Evolutionary conservation across 2,113 vertebrate genomes (phyloP), one percentile per base, ranked within the genome.

Genomic region (Vireo altiloquus): DNA sequence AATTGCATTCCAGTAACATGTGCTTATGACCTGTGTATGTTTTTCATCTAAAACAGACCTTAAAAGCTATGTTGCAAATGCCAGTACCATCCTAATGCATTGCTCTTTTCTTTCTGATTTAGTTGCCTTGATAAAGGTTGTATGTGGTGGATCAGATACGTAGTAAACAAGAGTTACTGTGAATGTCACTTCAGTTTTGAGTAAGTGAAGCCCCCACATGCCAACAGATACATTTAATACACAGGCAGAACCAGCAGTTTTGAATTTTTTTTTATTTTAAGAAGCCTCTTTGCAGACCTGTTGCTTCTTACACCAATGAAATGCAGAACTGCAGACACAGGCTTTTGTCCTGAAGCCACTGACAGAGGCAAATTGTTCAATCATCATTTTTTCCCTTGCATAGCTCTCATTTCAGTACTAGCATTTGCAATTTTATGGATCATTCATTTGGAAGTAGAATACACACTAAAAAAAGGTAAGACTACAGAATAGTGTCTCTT

Each of bases 131-230:
- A 40, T 46, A 80, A 85, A 87, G 68, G 33, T 70, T 77, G 16
- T 9, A 49, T 6, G 19, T 17, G 44, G 80, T 87, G 66, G 44
- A 63, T 71, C 5, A 17, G 52, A 74, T 44, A 71, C 1, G 21
- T 5, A 42, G 57, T 39, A 65, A 94, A 92, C 70, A 89, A 79
- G 60, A 17, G 27, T 46, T 80, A 37, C 64, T 78, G 66, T 49
- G 42, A 92, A 56, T 91, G 53, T 92, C 93, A 69, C 71, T 91
- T 65, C 82, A 83, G 33, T 86, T 95, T 64, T 87, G 90, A 94
- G 84, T 94, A 94, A 95, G 30, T 90, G 84, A 95, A 95, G 93
- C 84, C 94, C 91, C 79, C 71, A 92, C 64, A 86, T 78, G 56
- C 65, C 47, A 70, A 49, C 17, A 79, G 40, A 72, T 22, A 25